A percentile compares a stretch with the other conserved stretches of the same genome.
Evolutionary conservation across 2,797 vertebrate genomes (phyloP).

Genomic region (Squalus acanthias): DNA sequence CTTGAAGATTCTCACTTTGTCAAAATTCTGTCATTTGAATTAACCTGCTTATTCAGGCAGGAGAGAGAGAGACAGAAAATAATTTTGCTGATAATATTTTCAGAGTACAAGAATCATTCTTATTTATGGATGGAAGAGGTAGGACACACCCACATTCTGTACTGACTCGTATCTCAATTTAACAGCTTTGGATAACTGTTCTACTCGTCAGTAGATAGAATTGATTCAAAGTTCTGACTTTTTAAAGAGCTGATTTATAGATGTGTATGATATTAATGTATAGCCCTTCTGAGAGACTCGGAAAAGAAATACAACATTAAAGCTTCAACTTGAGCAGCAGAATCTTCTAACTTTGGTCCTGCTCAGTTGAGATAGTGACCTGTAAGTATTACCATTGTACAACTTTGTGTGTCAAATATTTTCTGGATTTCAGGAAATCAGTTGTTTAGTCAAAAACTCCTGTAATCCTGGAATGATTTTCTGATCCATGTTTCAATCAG

Average conservation of each 20-base stretch:
- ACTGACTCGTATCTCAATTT: neutral
- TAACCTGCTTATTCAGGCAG: neutral
- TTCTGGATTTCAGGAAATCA: neutral
- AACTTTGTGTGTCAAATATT: neutral
- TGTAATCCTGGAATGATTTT: neutral
- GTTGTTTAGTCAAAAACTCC: neutral
- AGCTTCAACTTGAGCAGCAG: neutral
- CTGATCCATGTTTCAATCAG: neutral
- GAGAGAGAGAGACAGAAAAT: neutral
- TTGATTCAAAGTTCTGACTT: neutral
- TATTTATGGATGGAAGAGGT: neutral
- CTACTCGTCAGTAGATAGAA: neutral
- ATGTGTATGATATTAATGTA: neutral
- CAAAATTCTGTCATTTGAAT: neutral
- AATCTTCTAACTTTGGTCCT: neutral
- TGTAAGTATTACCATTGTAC: neutral
- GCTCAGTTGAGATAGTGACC: neutral
- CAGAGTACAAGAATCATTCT: neutral
- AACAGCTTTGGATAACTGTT: neutral
- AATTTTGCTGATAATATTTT: slow-evolving; percentile 16
- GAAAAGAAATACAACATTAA: neutral
- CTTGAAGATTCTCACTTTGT: neutral
- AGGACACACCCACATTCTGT: neutral
- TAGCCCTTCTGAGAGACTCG: neutral
- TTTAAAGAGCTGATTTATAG: neutral